Evolutionary conservation across 1,140 invertebrate species (phyloP).

Genomic region (Drosophila sucinea): DNA sequence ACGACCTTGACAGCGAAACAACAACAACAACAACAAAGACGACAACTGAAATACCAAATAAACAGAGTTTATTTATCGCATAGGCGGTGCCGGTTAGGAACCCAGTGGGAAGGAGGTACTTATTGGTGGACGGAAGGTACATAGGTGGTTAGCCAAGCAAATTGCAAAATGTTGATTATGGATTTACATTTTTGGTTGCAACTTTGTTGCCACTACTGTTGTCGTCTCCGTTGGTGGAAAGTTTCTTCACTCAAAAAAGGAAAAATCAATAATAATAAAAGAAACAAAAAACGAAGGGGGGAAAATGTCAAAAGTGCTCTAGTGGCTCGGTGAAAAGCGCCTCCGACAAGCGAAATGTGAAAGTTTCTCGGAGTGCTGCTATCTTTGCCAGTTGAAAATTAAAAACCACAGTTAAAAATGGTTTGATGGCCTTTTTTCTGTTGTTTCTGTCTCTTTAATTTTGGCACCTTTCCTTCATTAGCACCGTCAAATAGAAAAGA

Average conservation of each 20-base stretch:
- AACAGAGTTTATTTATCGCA: constrained; percentile 10
- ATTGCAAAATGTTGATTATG: constrained; percentile 64
- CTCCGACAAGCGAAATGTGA: constrained; percentile 51
- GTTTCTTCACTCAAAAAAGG: constrained; percentile 37
- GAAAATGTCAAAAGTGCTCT: constrained; percentile 61
- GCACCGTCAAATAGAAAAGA: constrained; percentile 30
- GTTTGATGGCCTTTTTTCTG: constrained; percentile 45
- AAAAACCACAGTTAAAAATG: constrained; percentile 44
- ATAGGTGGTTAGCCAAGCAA: constrained; percentile 26
- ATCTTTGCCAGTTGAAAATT: constrained; percentile 47
- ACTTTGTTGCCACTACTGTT: constrained; percentile 50
- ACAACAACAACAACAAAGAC: constrained; percentile 50
- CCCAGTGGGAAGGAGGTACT: constrained; percentile 14
- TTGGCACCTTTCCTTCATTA: constrained; percentile 48
- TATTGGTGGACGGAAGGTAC: background rate
- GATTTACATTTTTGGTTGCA: constrained; percentile 66
- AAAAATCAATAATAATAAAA: constrained; percentile 68
- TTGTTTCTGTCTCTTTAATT: background rate
- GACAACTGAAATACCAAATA: constrained; percentile 33
- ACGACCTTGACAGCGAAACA: constrained; percentile 74
- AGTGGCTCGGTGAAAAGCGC: constrained; percentile 55
- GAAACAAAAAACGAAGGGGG: constrained; percentile 26
- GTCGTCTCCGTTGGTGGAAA: constrained; percentile 44
- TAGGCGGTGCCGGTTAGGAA: constrained; percentile 7
- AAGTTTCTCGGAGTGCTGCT: background rate